These are phyloP conservation scores for Anableps anableps DNA, from an alignment of 2,797 vertebrate genomes.

Conservation along the genomic window DNA sequence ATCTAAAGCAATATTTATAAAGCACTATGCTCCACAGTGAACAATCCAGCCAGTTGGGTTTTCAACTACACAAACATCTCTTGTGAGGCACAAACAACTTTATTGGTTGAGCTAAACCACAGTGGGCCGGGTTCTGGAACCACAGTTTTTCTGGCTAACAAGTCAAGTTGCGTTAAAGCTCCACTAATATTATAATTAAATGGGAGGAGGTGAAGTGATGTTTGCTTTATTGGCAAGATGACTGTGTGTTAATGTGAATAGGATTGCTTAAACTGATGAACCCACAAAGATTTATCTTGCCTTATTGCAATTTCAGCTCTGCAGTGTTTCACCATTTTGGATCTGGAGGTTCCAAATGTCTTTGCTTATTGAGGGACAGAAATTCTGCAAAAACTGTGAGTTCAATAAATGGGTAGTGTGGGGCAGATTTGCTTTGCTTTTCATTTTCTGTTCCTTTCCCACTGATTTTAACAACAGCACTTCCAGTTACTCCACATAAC, in stretches of 20 bases:
- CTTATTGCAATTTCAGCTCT: conserved; percentile 4
- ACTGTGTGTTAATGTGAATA: conserved; percentile 28
- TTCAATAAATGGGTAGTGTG: neutral
- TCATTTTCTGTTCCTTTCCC: neutral
- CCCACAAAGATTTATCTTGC: conserved; percentile 12
- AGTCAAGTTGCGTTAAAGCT: conserved; percentile 37
- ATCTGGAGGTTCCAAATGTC: neutral
- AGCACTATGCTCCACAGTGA: conserved; percentile 23
- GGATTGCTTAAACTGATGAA: conserved; percentile 17
- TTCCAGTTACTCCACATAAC: neutral
- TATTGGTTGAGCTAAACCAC: conserved; percentile 43
- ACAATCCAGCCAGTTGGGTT: conserved; percentile 27
- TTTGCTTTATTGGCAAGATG: conserved; percentile 37
- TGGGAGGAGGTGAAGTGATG: conserved; percentile 24
- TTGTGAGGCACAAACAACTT: conserved; percentile 35
- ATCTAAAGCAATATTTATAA: conserved; percentile 59
- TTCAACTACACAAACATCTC: conserved; percentile 56
- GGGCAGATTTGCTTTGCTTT: neutral
- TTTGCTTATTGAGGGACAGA: neutral
- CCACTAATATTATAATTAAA: conserved; percentile 62
- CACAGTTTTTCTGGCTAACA: conserved; percentile 40
- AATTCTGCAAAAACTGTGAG: neutral
- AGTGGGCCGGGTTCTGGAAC: conserved; percentile 32
- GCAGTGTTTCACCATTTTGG: neutral
- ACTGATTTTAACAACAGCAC: neutral